These are phyloP conservation scores for Agapornis canus DNA, from an alignment of 2,797 vertebrate genomes.

Conservation along the genomic window DNA sequence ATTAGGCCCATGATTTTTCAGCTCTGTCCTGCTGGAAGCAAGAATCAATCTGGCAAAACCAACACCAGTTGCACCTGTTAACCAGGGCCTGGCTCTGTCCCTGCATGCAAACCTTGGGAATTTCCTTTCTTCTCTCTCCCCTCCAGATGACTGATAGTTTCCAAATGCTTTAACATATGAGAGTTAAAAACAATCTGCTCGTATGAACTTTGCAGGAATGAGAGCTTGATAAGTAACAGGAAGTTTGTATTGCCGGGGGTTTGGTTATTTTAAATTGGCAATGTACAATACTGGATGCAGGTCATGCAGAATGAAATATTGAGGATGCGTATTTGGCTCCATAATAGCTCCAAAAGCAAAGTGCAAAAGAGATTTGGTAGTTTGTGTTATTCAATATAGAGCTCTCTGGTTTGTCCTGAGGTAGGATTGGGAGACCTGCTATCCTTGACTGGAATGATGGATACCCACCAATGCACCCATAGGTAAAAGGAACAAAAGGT, in stretches of 20 bases:
- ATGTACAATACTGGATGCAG: not conserved
- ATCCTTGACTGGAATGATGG: not conserved
- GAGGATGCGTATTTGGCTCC: not conserved
- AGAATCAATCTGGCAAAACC: slow-evolving; percentile 7
- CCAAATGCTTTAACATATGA: slow-evolving; percentile 50
- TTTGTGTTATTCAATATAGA: not conserved
- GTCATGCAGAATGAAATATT: not conserved
- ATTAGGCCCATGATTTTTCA: not conserved
- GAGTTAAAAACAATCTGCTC: slow-evolving; percentile 35
- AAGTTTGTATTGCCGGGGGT: not conserved
- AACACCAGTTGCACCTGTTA: slow-evolving; percentile 45
- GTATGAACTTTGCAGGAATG: not conserved
- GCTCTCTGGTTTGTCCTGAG: not conserved
- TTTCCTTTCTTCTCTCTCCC: slow-evolving; percentile 32
- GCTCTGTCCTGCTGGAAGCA: not conserved
- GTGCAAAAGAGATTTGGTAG: not conserved
- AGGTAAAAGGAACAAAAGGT: not conserved
- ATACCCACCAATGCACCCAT: not conserved
- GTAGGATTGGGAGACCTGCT: not conserved
- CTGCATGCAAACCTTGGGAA: slow-evolving; percentile 15
- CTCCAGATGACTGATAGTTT: slow-evolving; percentile 36
- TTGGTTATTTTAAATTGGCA: not conserved
- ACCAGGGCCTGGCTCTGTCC: not conserved
- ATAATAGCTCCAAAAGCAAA: not conserved
- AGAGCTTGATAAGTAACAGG: not conserved